Percentiles rank a stretch among this genome's conserved stretches.
Conservation (phyloP, 2,113 vertebrate species). For the Oncorhynchus masou region DNA sequence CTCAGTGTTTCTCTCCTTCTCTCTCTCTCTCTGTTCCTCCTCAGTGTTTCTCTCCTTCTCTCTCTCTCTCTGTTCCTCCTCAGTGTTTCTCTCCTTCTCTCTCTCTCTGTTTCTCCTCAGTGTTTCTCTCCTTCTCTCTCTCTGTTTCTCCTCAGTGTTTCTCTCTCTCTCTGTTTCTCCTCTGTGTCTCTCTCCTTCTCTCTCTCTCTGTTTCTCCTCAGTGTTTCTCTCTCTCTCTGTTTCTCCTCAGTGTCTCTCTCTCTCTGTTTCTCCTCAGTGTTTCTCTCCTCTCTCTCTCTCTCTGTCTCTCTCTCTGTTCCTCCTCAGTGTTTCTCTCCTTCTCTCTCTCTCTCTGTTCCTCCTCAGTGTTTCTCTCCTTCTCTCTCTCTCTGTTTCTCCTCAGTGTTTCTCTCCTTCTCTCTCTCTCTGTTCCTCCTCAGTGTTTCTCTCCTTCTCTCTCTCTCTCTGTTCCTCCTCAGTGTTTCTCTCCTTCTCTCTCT, state of each 20-base stretch:
- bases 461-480: too few relatives aligned
- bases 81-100: too few relatives aligned
- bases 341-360: neutral
- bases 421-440: too few relatives aligned
- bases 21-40: neutral
- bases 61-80: too few relatives aligned
- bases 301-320: conserved; percentile 18
- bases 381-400: conserved; percentile 20
- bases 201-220: conserved; percentile 33
- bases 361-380: neutral
- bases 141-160: conserved; percentile 26
- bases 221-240: conserved; percentile 19
- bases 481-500: too few relatives aligned
- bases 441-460: too few relatives aligned
- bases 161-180: conserved; percentile 19
- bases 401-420: neutral
- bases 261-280: neutral
- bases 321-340: conserved; percentile 8
- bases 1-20: neutral
- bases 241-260: neutral
- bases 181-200: neutral
- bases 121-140: neutral
- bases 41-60: neutral
- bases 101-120: conserved; percentile 17
- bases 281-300: neutral